These are phyloP conservation scores for Dione juno DNA, from an alignment of 2,888 invertebrate genomes.

Conservation along the genomic window DNA sequence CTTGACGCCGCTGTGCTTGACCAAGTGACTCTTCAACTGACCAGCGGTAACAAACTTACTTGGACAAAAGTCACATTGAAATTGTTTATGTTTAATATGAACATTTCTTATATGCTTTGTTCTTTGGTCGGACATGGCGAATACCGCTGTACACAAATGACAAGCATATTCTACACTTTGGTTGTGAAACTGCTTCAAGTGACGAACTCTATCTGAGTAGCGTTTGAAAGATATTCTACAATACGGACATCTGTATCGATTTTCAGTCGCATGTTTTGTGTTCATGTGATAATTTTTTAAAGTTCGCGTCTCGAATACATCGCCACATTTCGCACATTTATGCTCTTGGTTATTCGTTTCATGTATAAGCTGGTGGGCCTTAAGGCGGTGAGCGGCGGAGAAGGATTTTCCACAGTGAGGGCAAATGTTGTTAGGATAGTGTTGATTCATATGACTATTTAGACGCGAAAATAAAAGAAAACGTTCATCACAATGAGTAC, in stretches of 20 bases:
- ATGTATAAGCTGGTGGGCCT: slow-evolving; percentile 64
- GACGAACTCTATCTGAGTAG: slow-evolving; percentile 61
- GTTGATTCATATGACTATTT: slow-evolving; percentile 72
- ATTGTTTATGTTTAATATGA: slow-evolving; percentile 64
- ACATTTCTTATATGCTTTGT: slow-evolving; percentile 70
- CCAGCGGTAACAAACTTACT: slow-evolving; percentile 63
- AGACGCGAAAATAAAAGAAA: slow-evolving; percentile 68
- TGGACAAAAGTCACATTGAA: slow-evolving; percentile 62
- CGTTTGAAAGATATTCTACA: slow-evolving; percentile 68
- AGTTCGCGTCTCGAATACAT: slow-evolving; percentile 57
- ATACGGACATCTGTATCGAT: slow-evolving; percentile 60
- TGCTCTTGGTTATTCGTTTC: slow-evolving; percentile 51
- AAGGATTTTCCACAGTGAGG: slow-evolving; percentile 72
- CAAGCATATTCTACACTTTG: slow-evolving; percentile 69
- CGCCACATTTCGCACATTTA: slow-evolving; percentile 65
- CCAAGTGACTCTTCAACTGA: slow-evolving; percentile 65
- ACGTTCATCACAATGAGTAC: slow-evolving; percentile 61
- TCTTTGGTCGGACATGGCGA: slow-evolving; percentile 64
- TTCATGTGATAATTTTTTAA: slow-evolving; percentile 61
- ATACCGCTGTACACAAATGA: slow-evolving; percentile 66
- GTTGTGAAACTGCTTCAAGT: slow-evolving; percentile 61
- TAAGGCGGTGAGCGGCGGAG: slow-evolving; percentile 60
- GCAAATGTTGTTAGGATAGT: slow-evolving; percentile 73
- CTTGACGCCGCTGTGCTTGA: slow-evolving; percentile 63
- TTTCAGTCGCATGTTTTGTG: slow-evolving; percentile 58